Percentiles rank a stretch among this genome's conserved stretches.
These are phyloP conservation scores for Bungarus multicinctus DNA, from an alignment of 2,113 vertebrate genomes.

Conservation along the genomic window DNA sequence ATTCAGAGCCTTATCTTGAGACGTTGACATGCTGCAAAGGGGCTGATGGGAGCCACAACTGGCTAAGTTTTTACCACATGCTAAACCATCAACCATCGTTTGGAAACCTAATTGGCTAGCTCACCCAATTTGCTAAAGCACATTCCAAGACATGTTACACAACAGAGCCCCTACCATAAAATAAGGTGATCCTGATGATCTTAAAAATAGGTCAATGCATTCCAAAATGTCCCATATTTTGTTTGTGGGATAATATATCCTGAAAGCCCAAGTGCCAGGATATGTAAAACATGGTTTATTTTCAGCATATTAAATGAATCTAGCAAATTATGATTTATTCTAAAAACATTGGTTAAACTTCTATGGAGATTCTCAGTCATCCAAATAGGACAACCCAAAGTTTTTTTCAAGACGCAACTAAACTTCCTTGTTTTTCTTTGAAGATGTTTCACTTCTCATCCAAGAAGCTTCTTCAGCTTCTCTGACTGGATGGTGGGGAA, in stretches of 20 bases:
- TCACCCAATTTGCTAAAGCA: neutral
- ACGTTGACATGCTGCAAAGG: neutral
- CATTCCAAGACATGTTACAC: neutral
- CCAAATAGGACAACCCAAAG: no score
- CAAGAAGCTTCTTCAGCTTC: no score
- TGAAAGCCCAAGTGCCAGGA: neutral
- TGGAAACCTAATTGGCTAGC: neutral
- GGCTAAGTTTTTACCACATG: neutral
- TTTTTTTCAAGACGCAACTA: no score
- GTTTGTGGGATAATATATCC: neutral
- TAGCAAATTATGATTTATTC: neutral
- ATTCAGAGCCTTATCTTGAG: neutral
- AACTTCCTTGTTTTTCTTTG: no score
- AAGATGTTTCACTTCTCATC: no score
- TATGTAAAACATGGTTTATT: neutral
- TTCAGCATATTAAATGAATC: neutral
- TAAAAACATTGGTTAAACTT: neutral
- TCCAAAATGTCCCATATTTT: neutral
- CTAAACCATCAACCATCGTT: neutral
- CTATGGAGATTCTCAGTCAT: no score
- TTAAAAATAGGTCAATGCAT: no score
- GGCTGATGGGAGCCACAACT: neutral
- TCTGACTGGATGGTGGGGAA: no score
- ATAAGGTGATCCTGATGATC: neutral
- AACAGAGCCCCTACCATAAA: neutral